These are phyloP conservation scores for Rhabdornis inornatus DNA, from an alignment of 2,113 vertebrate genomes.

Conservation along the genomic window DNA sequence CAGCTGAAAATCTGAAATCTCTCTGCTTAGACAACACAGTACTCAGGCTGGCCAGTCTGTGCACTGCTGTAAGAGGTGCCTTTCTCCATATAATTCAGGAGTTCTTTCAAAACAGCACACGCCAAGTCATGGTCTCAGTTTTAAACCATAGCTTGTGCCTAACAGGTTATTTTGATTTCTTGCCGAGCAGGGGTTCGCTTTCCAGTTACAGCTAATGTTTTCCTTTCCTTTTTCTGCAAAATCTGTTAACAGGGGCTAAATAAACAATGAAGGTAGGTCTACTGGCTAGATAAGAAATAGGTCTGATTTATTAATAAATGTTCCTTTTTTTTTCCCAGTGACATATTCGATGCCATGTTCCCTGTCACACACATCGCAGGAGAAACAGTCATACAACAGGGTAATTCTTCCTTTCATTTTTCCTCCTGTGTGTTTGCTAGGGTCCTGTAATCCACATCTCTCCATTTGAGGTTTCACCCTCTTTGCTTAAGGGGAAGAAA, in stretches of 20 bases:
- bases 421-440: neutral
- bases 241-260: neutral
- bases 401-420: slow-evolving; percentile 57
- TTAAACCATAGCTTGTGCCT: neutral
- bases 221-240: neutral
- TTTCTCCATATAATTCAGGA: neutral
- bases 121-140: neutral
- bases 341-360: slow-evolving; percentile 99
- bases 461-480: neutral
- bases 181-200: neutral
- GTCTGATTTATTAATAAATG: neutral
- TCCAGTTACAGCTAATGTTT: neutral
- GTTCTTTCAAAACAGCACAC: neutral
- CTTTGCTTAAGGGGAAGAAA: neutral
- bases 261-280: neutral
- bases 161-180: neutral
- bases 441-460: neutral
- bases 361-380: slow-evolving; percentile 95
- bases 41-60: neutral
- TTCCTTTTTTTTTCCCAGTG: slow-evolving; percentile 74
- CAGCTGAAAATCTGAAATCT: neutral
- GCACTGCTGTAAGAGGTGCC: neutral
- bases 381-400: slow-evolving; percentile 96
- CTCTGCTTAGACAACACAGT: neutral
- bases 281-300: neutral